These are phyloP conservation scores for Nymphalis io DNA, from an alignment of 1,140 invertebrate species.

Conservation along the genomic window DNA sequence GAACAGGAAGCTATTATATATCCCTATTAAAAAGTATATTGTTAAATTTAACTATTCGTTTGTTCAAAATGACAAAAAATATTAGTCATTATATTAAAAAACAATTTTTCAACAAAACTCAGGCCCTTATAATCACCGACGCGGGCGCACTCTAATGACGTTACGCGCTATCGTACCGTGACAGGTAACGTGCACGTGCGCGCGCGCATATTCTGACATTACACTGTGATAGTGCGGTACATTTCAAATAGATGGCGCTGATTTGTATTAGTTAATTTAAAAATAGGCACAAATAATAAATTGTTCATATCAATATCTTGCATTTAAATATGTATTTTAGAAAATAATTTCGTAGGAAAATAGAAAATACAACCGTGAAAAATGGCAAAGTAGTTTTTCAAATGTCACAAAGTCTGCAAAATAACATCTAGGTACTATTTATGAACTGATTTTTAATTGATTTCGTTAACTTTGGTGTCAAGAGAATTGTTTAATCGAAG, in stretches of 20 bases:
- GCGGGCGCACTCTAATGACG: slow-evolving; percentile 10
- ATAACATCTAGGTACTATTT: no score
- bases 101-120: not conserved
- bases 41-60: not conserved
- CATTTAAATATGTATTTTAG: not conserved
- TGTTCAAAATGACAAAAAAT: not conserved
- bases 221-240: slow-evolving; percentile 5
- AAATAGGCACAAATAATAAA: no score
- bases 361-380: no score
- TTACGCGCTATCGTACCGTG: slow-evolving; percentile 5
- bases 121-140: not conserved
- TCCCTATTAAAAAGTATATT: no score
- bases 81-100: slow-evolving; percentile 8
- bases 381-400: no score
- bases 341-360: not conserved
- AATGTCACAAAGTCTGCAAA: no score
- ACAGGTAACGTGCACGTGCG: slow-evolving; percentile 14
- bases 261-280: no score
- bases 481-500: not conserved
- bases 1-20: no score
- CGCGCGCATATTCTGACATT: slow-evolving; percentile 16
- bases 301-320: no score
- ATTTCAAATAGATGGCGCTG: slow-evolving; percentile 10
- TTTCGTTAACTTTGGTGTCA: no score
- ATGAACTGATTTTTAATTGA: no score